Evolutionary conservation across 2,888 invertebrate genomes (phyloP).

Genomic region (Catocala sponsa): DNA sequence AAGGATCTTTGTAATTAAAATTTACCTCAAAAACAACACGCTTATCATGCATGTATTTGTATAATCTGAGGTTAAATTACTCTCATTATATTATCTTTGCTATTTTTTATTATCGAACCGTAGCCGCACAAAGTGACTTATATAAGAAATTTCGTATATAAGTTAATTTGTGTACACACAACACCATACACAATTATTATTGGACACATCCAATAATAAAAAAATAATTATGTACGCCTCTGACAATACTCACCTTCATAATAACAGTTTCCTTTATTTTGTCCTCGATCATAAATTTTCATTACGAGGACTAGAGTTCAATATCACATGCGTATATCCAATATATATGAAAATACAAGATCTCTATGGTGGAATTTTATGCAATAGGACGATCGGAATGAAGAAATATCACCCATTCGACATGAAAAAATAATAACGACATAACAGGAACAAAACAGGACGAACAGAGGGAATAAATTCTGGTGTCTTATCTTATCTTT

Average conservation of each 20-base stretch:
- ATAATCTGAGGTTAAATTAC: too few species aligned
- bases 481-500: too few species aligned
- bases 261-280: slow-evolving; percentile 44
- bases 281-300: slow-evolving; percentile 45
- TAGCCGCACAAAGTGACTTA: not conserved
- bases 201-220: slow-evolving; percentile 26
- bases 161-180: too few species aligned
- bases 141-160: too few species aligned
- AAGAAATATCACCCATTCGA: slow-evolving; percentile 12
- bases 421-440: slow-evolving; percentile 9
- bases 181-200: too few species aligned
- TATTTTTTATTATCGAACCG: too few species aligned
- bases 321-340: slow-evolving; percentile 24
- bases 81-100: too few species aligned
- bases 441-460: not conserved
- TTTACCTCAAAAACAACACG: too few species aligned
- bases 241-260: slow-evolving; percentile 29
- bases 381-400: slow-evolving; percentile 11
- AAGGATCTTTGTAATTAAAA: too few species aligned
- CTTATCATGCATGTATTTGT: too few species aligned
- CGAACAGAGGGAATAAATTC: too few species aligned
- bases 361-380: slow-evolving; percentile 16
- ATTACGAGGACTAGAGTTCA: slow-evolving; percentile 31
- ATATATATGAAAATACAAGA: slow-evolving; percentile 31
- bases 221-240: slow-evolving; percentile 18